Conservation (phyloP, 2,888 invertebrate species). For the Corbicula japonica region DNA sequence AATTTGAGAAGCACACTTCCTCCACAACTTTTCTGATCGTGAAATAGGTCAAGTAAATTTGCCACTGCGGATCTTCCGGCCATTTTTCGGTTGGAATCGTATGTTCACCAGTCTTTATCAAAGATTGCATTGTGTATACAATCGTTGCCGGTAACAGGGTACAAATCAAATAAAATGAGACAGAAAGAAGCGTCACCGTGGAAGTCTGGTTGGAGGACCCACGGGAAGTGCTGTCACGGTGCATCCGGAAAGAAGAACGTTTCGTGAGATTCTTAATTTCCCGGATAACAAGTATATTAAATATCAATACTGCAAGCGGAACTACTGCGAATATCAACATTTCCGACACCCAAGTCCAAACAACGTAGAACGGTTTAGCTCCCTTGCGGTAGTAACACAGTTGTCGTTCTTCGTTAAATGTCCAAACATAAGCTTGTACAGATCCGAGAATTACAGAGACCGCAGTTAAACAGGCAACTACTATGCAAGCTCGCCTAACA, state of each 20-base stretch:
- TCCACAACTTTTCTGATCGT: slow-evolving; percentile 80
- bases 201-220: slow-evolving; percentile 78
- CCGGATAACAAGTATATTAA: slow-evolving; percentile 84
- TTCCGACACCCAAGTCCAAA: slow-evolving; percentile 85
- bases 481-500: slow-evolving; percentile 79
- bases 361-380: slow-evolving; percentile 70
- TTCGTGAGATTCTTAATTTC: slow-evolving; percentile 83
- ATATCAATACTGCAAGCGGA: slow-evolving; percentile 82
- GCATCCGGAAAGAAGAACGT: slow-evolving; percentile 72
- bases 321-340: slow-evolving; percentile 82
- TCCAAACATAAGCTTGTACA: slow-evolving; percentile 84
- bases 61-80: slow-evolving; percentile 79
- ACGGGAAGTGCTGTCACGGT: slow-evolving; percentile 50
- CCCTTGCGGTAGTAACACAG: slow-evolving; percentile 76
- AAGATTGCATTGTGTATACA: slow-evolving; percentile 80
- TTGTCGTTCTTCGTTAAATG: slow-evolving; percentile 71
- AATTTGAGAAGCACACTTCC: slow-evolving; percentile 84
- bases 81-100: slow-evolving; percentile 71
- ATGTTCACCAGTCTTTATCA: slow-evolving; percentile 76
- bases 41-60: slow-evolving; percentile 80
- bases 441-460: slow-evolving; percentile 76
- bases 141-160: slow-evolving; percentile 85
- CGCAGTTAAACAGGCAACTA: slow-evolving; percentile 72
- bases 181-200: slow-evolving; percentile 84
- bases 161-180: slow-evolving; percentile 86